A percentile compares a stretch with the other conserved stretches of the same genome.
Evolutionary conservation across 2,888 invertebrate species (phyloP).

Genomic region (Eudasyphora cyanicolor): DNA sequence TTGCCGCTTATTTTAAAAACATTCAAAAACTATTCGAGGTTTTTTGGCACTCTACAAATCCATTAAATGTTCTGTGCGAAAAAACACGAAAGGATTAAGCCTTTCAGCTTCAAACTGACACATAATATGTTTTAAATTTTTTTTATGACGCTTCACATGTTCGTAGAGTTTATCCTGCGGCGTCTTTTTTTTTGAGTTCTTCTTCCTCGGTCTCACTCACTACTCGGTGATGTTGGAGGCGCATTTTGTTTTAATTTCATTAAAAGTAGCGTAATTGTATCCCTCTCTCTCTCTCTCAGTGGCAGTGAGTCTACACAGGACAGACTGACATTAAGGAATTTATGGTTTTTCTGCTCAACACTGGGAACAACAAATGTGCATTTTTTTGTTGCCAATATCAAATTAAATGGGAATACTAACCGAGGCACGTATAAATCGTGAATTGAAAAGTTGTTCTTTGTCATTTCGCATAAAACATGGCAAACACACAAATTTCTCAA

Average conservation of each 20-base stretch:
- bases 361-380: not conserved
- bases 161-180: not conserved
- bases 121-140: constrained; percentile 34
- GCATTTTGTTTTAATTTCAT: constrained; percentile 48
- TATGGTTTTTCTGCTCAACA: constrained; percentile 33
- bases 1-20: not conserved
- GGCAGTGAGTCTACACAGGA: not conserved
- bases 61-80: not conserved
- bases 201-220: not conserved
- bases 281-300: too few relatives aligned
- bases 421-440: constrained; percentile 15
- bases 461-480: not conserved
- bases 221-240: too few relatives aligned
- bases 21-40: not conserved
- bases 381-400: not conserved
- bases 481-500: constrained; percentile 14
- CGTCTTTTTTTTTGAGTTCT: not conserved
- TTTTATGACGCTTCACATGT: not conserved
- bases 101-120: constrained; percentile 39
- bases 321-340: constrained; percentile 30
- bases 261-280: constrained; percentile 35
- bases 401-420: not conserved
- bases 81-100: constrained; percentile 25
- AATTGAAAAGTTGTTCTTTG: not conserved
- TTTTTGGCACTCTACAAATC: not conserved